Percentiles rank a stretch among this genome's conserved stretches.
Evolutionary conservation across 2,113 vertebrate species (phyloP).

Genomic region (Nestor notabilis): DNA sequence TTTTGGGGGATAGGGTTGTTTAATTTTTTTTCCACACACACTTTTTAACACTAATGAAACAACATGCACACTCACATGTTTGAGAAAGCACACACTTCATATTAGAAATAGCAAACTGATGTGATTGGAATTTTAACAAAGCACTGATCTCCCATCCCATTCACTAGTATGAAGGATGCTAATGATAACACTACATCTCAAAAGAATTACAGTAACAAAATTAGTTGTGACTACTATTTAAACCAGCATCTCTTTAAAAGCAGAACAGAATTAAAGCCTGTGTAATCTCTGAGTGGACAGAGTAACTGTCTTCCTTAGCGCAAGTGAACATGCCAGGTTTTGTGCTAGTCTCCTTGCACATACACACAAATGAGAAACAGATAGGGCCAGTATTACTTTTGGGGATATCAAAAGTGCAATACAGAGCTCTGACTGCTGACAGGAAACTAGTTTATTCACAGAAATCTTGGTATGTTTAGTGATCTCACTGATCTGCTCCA

Average conservation of each 20-base stretch:
- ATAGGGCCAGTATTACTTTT: background rate
- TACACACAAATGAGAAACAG: background rate
- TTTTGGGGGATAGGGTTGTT: background rate
- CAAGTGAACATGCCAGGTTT: accelerated
- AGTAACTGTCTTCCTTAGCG: background rate
- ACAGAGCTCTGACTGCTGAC: background rate
- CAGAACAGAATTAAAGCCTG: background rate
- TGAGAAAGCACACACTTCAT: background rate
- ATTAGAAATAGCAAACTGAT: background rate
- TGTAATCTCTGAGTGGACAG: background rate
- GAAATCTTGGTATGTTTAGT: background rate
- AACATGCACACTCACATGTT: accelerated
- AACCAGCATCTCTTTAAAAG: background rate
- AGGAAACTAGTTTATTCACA: background rate
- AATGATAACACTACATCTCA: background rate
- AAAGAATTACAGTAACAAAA: background rate
- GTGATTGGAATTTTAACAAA: background rate
- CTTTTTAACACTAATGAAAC: background rate
- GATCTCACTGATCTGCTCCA: background rate
- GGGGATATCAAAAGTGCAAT: background rate
- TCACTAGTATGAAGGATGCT: background rate
- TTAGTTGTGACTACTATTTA: background rate
- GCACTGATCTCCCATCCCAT: background rate
- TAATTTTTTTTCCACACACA: background rate
- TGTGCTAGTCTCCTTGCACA: background rate